Conservation (phyloP, 2,888 invertebrate genomes). For the Frankliniella fusca region DNA sequence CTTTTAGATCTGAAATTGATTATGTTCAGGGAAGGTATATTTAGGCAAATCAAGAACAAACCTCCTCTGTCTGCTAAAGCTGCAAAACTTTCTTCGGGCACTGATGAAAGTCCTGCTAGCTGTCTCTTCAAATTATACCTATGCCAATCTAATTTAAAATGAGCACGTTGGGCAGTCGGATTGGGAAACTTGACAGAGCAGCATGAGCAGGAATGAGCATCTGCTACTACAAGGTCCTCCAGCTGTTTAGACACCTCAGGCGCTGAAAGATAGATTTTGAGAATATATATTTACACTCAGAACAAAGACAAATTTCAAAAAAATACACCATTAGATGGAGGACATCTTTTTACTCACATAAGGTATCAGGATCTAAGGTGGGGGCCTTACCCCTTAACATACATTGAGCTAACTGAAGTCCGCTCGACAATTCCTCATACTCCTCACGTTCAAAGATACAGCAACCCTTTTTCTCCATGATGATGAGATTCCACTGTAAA, state of each 20-base stretch:
- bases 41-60: slow-evolving; percentile 10
- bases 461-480: slow-evolving; percentile 33
- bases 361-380: slow-evolving; percentile 16
- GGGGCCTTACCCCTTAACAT: slow-evolving; percentile 33
- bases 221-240: slow-evolving; percentile 48
- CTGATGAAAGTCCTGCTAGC: slow-evolving; percentile 54
- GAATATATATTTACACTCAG: not conserved
- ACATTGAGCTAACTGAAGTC: slow-evolving; percentile 36
- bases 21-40: too few relatives aligned
- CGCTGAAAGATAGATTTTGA: not conserved
- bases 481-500: not conserved
- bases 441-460: slow-evolving; percentile 35
- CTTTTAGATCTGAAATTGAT: not conserved
- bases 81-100: slow-evolving; percentile 58
- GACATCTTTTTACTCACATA: not conserved
- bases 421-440: slow-evolving; percentile 32
- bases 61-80: slow-evolving; percentile 48
- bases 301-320: not conserved
- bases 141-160: slow-evolving; percentile 82
- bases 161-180: slow-evolving; percentile 62
- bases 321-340: slow-evolving; percentile 2
- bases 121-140: slow-evolving; percentile 74
- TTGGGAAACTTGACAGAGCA: slow-evolving; percentile 56
- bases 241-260: slow-evolving; percentile 35
- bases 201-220: slow-evolving; percentile 52